These are phyloP conservation scores for Isurus oxyrinchus DNA, from an alignment of 2,113 vertebrate species.

Conservation along the genomic window DNA sequence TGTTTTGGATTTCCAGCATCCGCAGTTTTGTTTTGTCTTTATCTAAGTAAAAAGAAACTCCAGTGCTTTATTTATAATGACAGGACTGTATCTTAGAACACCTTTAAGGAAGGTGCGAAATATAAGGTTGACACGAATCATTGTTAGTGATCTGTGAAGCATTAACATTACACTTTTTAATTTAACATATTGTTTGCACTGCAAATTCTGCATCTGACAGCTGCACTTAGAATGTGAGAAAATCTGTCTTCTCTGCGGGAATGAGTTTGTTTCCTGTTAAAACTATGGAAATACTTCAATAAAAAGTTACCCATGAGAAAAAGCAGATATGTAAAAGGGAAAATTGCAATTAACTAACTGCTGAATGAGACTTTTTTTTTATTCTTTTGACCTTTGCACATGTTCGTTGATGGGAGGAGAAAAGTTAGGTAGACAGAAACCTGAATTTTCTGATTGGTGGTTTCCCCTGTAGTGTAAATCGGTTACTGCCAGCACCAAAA, in stretches of 20 bases:
- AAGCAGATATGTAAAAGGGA: background rate
- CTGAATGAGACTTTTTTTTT: background rate
- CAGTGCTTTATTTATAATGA: conserved; percentile 8
- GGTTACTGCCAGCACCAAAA: background rate
- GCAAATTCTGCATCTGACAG: conserved; percentile 31
- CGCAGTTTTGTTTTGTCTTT: no score
- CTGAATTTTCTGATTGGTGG: background rate
- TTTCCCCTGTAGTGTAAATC: background rate
- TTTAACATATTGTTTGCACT: conserved; percentile 36
- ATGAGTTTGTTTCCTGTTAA: conserved; percentile 34
- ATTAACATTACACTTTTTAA: conserved; percentile 33
- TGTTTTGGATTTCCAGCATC: no score
- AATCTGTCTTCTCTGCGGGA: conserved; percentile 33
- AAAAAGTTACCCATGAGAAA: background rate
- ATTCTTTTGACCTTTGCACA: background rate
- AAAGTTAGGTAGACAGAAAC: background rate
- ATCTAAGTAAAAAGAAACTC: background rate
- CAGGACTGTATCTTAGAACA: background rate
- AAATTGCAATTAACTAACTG: conserved; percentile 25
- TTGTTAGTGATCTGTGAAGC: conserved; percentile 28
- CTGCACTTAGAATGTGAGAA: conserved; percentile 32
- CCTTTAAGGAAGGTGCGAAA: conserved; percentile 18
- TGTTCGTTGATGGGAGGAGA: background rate
- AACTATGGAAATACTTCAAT: conserved; percentile 31
- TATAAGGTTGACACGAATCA: conserved; percentile 22